phyloP scores from a whole-genome alignment of 1,140 invertebrate species.

The Papilio aristodemus region DNA sequence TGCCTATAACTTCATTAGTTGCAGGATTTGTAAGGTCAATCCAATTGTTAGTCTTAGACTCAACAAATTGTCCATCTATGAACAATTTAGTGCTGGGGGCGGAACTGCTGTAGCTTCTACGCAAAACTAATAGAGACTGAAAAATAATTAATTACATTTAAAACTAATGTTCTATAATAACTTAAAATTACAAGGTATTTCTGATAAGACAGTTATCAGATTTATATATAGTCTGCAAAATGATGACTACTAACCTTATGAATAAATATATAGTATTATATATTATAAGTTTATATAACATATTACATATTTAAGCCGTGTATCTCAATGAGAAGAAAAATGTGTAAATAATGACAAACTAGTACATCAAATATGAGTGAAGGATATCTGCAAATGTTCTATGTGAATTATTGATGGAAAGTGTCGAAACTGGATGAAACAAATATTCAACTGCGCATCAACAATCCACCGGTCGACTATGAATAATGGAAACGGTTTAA shows the following conservation, averaged over 20 bases:
- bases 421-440: conserved; percentile 55
- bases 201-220: no score
- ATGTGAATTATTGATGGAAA: conserved; percentile 58
- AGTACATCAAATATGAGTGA: conserved; percentile 19
- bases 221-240: no score
- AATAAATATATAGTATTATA: no score
- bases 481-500: conserved; percentile 69
- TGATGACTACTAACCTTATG: no score
- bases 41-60: conserved; percentile 95
- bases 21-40: conserved; percentile 97
- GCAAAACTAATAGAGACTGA: conserved; percentile 65
- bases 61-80: conserved; percentile 96
- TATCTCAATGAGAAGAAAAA: not conserved
- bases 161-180: no score
- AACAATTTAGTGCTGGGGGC: conserved; percentile 93
- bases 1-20: conserved; percentile 90
- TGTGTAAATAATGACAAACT: not conserved
- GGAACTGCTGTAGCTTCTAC: conserved; percentile 72
- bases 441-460: conserved; percentile 63
- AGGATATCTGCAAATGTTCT: conserved; percentile 42
- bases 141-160: conserved; percentile 32
- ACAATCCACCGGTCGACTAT: conserved; percentile 45
- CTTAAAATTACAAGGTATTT: no score
- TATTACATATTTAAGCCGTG: conserved; percentile 14
- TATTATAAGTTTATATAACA: not conserved